phyloP scores from a whole-genome alignment of 2,797 vertebrate species.

The Cynopterus sphinx region DNA sequence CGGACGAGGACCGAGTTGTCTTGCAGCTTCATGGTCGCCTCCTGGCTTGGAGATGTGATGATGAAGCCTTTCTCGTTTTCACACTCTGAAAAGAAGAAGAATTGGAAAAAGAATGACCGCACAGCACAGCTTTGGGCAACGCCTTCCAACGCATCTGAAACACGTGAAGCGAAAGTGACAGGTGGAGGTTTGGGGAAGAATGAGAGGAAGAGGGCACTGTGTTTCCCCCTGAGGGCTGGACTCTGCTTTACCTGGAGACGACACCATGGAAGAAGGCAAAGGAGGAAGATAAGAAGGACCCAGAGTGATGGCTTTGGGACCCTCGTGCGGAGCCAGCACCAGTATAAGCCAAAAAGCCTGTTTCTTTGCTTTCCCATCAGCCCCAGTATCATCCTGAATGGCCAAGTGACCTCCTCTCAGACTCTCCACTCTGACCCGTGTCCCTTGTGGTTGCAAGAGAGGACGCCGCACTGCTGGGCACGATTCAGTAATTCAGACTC shows the following conservation, averaged over 20 bases:
- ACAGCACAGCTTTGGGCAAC: background rate
- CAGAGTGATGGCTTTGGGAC: background rate
- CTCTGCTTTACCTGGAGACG: background rate
- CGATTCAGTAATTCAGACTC: background rate
- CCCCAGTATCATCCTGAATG: background rate
- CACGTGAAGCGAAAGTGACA: background rate
- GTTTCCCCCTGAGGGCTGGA: background rate
- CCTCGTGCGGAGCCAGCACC: background rate
- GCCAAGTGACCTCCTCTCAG: background rate
- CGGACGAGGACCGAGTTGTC: constrained; percentile 78
- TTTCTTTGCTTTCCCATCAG: background rate
- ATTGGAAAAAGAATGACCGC: background rate
- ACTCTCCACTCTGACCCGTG: background rate
- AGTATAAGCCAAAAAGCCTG: background rate
- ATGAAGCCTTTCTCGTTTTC: constrained; percentile 70
- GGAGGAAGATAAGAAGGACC: background rate
- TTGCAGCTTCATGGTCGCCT: constrained; percentile 71
- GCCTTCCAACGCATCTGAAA: background rate
- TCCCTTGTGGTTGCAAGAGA: background rate
- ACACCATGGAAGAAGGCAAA: background rate
- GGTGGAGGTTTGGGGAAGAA: background rate
- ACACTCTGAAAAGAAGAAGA: constrained; percentile 60
- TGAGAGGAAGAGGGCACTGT: background rate
- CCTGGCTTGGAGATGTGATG: background rate
- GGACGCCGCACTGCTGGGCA: background rate